Evolutionary conservation across 30 jellyfish, hydroid and myxozoan species (phyloP), one percentile per base, ranked within the genome.

Genomic region (Clytia hemisphaerica): DNA sequence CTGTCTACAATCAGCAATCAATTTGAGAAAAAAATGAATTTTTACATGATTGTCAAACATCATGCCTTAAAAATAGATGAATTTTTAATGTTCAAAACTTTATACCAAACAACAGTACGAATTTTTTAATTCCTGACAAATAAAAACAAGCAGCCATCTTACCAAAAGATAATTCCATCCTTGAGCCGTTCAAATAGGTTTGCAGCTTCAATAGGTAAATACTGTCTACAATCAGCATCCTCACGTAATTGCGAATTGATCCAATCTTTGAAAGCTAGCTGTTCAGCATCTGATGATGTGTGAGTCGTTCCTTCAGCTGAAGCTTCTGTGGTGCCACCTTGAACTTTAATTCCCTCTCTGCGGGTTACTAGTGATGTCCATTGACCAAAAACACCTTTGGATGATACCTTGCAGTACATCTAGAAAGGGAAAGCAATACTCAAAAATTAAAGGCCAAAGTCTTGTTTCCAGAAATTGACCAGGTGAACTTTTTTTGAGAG

Each of bases 121-220:
- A n/a, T n/a, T n/a, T n/a, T n/a, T n/a, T n/a, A n/a, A n/a, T n/a
- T n/a, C n/a, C n/a, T n/a, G n/a, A n/a, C n/a, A n/a, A n/a, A n/a
- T n/a, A n/a, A n/a, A n/a, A n/a, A n/a, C n/a, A n/a, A 63, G 51
- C 31, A 45, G 33, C 7, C 2, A 2, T 28, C 90, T 81, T 67
- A 91, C 99, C 99, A 93, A 30, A 93, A 70, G 21, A 93, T 61
- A 33, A 93, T 76, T n/a, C 99, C 99, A 81, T 93, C 97, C 55
- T 80, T 75, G 55, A 83, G 40, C 50, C 76, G 75, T 42, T 80
- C 94, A 75, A 84, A 85, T 74, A 93, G 78, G 60, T 75, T 93
- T 29, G 71, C 72, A 4, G 85, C 40, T 12, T 50, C 29, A 57
- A 93, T 84, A 37, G 99, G 99, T 32, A 93, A 86, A 61, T 73